phyloP scores from a whole-genome alignment of 2,113 vertebrate genomes.

The Pterocles burchelli region DNA sequence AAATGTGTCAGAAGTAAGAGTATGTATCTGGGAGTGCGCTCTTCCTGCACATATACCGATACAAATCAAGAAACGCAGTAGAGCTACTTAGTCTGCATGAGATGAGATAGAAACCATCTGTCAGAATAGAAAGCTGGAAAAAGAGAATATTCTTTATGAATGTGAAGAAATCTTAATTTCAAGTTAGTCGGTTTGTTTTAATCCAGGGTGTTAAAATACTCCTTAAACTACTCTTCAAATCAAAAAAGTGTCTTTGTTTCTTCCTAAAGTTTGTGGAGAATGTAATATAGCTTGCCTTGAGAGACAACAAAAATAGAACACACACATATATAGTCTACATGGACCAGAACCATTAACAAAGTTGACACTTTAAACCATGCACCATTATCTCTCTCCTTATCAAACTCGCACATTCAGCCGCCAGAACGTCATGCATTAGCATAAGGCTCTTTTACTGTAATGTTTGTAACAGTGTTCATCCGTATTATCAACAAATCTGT shows the following conservation, averaged over 20 bases:
- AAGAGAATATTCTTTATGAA: not conserved
- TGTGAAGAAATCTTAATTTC: not conserved
- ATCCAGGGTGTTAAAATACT: not conserved
- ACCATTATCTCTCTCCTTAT: not conserved
- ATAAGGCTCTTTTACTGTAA: not conserved
- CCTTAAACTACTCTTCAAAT: not conserved
- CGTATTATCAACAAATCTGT: constrained; percentile 7
- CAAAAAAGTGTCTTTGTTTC: not conserved
- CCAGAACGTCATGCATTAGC: not conserved
- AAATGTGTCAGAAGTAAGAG: not conserved
- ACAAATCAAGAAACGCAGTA: not conserved
- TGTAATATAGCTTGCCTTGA: not conserved
- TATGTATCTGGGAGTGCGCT: accelerated
- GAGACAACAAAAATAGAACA: constrained; percentile 20
- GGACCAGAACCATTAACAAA: not conserved
- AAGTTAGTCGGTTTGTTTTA: not conserved
- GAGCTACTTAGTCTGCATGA: not conserved
- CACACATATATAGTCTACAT: not conserved
- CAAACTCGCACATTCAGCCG: not conserved
- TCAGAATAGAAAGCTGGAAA: not conserved
- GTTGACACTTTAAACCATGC: not conserved
- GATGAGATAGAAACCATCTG: not conserved
- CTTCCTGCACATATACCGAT: not conserved
- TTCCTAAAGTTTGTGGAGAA: not conserved
- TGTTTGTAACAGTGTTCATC: not conserved